These are phyloP conservation scores for Poecilia gillii DNA, from an alignment of 2,797 vertebrate genomes.

Conservation along the genomic window DNA sequence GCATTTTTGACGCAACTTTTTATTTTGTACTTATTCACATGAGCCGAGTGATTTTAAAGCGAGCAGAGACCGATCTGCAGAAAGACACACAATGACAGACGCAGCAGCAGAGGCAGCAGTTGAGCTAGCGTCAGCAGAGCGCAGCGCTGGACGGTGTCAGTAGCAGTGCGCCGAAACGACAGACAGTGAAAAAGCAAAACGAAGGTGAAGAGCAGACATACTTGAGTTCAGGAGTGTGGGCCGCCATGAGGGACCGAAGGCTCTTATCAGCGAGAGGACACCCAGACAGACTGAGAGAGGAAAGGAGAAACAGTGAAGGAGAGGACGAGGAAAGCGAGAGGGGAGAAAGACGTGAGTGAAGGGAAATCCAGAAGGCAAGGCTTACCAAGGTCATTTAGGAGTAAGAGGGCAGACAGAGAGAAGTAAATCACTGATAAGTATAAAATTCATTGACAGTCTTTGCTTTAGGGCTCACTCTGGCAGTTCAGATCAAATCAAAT, in stretches of 20 bases:
- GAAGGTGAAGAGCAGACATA: conserved; percentile 85
- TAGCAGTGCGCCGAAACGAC: conserved; percentile 50
- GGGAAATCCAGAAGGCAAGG: conserved; percentile 74
- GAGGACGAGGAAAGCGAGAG: conserved; percentile 40
- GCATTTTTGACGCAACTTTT: neutral
- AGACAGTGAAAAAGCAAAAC: conserved; percentile 56
- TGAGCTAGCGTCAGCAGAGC: conserved; percentile 56
- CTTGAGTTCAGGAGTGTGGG: conserved; percentile 99
- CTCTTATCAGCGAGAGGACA: conserved; percentile 99
- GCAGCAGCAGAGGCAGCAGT: conserved; percentile 54
- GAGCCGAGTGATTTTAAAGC: conserved; percentile 43
- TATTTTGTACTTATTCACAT: neutral
- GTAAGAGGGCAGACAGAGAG: conserved; percentile 67
- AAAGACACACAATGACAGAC: conserved; percentile 46
- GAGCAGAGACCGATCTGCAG: conserved; percentile 30
- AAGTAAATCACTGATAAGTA: conserved; percentile 72
- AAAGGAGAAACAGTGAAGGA: conserved; percentile 35
- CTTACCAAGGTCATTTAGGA: conserved; percentile 75
- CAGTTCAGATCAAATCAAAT: conserved; percentile 60
- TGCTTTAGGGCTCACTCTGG: conserved; percentile 54
- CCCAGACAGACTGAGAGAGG: conserved; percentile 94
- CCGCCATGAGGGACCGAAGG: conserved; percentile 99
- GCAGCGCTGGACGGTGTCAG: conserved; percentile 40
- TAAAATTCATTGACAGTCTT: conserved; percentile 62
- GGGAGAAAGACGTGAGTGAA: conserved; percentile 63